Percentiles rank a stretch among this genome's conserved stretches.
Evolutionary conservation across 2,113 vertebrate genomes (phyloP).

Genomic region (Cyprinodon tularosa): DNA sequence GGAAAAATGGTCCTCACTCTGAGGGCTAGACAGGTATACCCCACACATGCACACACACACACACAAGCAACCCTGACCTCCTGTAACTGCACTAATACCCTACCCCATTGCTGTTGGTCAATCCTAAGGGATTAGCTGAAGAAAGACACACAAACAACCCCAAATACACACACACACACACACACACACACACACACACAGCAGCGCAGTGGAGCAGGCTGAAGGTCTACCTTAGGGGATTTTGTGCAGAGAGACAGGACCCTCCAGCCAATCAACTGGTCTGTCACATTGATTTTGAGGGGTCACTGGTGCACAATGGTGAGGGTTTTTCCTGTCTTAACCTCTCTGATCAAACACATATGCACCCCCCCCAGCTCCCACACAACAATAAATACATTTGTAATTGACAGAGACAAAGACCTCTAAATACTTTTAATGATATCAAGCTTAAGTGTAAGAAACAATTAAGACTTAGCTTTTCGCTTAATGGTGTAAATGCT

Average conservation of each 20-base stretch:
- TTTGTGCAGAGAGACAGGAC: slow-evolving; percentile 82
- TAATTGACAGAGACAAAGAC: background rate
- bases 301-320: slow-evolving; percentile 80
- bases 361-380: slow-evolving; percentile 51
- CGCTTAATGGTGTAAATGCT: background rate
- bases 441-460: background rate
- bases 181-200: slow-evolving; percentile 31
- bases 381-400: slow-evolving; percentile 22
- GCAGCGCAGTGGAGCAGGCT: slow-evolving; percentile 49
- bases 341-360: slow-evolving; percentile 71
- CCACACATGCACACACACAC: slow-evolving; percentile 8
- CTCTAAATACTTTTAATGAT: slow-evolving; percentile 1
- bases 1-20: too few relatives aligned
- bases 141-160: slow-evolving; percentile 67
- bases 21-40: too few relatives aligned
- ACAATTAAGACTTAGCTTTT: background rate
- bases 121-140: slow-evolving; percentile 75
- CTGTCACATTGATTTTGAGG: slow-evolving; percentile 83
- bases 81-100: slow-evolving; percentile 76
- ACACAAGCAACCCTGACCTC: slow-evolving; percentile 54
- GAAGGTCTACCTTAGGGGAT: slow-evolving; percentile 81
- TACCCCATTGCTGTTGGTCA: slow-evolving; percentile 69
- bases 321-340: slow-evolving; percentile 82
- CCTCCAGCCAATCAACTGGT: slow-evolving; percentile 81
- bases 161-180: slow-evolving; percentile 28